Evolutionary conservation across 2,113 vertebrate species (phyloP).

Genomic region (Ascaphus truei): DNA sequence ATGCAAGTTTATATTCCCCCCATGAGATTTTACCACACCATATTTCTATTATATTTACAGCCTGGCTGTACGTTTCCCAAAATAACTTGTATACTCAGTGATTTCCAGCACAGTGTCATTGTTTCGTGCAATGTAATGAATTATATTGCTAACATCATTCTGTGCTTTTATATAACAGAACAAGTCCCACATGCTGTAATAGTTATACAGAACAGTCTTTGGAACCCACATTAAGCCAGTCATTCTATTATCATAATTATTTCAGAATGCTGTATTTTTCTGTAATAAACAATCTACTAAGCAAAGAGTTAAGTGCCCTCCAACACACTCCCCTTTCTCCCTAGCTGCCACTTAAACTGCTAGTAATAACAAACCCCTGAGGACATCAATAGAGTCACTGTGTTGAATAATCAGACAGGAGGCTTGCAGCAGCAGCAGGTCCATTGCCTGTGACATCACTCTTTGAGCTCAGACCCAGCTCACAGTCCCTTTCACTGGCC

Average conservation of each 20-base stretch:
- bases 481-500: constrained; percentile 15
- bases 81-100: neutral
- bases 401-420: constrained; percentile 28
- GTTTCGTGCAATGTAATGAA: neutral
- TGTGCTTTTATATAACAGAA: too few relatives aligned
- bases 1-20: too few relatives aligned
- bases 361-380: constrained; percentile 43
- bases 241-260: too few relatives aligned
- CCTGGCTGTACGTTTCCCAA: neutral
- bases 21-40: neutral
- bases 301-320: neutral
- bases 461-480: constrained; percentile 37
- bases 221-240: too few relatives aligned
- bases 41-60: neutral
- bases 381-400: constrained; percentile 39
- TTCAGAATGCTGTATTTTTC: too few relatives aligned
- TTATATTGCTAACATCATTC: too few relatives aligned
- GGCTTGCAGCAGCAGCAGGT: constrained; percentile 40
- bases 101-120: neutral
- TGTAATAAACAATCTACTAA: neutral
- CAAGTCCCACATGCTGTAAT: too few relatives aligned
- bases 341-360: constrained; percentile 25
- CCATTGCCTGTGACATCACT: constrained; percentile 48
- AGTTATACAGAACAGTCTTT: too few relatives aligned
- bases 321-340: neutral